Evolutionary conservation across 1,140 invertebrate species (phyloP).

Genomic region (Triops longicaudatus): DNA sequence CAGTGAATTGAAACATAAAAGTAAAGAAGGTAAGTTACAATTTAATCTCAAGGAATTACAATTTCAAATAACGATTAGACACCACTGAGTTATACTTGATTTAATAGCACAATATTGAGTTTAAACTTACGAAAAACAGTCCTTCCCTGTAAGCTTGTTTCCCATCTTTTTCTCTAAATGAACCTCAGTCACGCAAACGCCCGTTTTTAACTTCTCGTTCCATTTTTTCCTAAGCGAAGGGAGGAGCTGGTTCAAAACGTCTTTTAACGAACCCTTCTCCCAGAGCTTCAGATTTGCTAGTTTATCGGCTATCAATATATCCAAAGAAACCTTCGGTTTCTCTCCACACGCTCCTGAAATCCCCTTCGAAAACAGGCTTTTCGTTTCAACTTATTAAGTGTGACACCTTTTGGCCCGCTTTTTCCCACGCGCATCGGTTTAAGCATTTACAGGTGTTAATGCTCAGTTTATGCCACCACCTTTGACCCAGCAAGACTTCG

Average conservation of each 20-base stretch:
- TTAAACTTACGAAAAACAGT: background rate
- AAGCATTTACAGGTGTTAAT: background rate
- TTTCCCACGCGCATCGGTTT: background rate
- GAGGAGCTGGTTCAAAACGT: background rate
- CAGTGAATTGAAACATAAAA: too few species aligned
- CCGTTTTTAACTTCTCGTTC: background rate
- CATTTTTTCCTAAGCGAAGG: background rate
- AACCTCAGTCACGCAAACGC: background rate
- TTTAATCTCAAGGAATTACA: too few species aligned
- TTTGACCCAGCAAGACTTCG: background rate
- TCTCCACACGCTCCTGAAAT: background rate
- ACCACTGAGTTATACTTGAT: too few species aligned
- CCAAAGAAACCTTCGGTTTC: background rate
- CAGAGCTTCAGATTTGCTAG: background rate
- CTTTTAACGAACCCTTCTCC: background rate
- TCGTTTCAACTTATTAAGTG: background rate
- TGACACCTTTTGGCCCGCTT: constrained; percentile 5
- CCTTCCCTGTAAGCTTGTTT: background rate
- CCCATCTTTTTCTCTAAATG: background rate
- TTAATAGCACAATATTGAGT: too few species aligned
- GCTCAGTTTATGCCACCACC: constrained; percentile 7
- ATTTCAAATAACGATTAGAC: too few species aligned
- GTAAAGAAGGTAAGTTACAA: too few species aligned
- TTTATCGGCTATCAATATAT: background rate
- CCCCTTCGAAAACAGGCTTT: background rate